These are phyloP conservation scores for Platichthys stellatus DNA, from an alignment of 2,113 vertebrate genomes.

Conservation along the genomic window DNA sequence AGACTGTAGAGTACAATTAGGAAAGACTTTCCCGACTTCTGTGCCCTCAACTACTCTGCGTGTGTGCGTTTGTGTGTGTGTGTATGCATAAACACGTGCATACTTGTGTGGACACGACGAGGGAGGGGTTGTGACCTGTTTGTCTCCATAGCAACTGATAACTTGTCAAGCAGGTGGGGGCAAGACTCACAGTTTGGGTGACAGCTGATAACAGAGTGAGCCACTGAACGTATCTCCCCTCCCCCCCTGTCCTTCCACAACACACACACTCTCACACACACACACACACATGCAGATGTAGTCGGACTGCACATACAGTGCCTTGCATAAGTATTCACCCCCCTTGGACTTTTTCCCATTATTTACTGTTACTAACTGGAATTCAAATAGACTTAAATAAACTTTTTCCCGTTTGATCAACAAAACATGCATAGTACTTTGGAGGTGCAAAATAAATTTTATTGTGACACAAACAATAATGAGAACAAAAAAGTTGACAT, in stretches of 20 bases:
- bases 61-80: conserved; percentile 15
- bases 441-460: no score
- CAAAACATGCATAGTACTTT: no score
- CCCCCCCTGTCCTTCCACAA: conserved; percentile 6
- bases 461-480: no score
- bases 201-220: conserved; percentile 73
- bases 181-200: conserved; percentile 52
- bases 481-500: no score
- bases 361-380: no score
- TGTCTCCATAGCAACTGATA: conserved; percentile 59
- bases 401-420: no score
- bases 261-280: conserved; percentile 3
- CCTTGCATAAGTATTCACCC: no score
- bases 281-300: neutral
- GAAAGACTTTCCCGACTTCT: no score
- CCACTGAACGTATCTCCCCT: conserved; percentile 32
- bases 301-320: conserved; percentile 31
- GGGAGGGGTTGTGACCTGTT: conserved; percentile 22
- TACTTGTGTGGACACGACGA: conserved; percentile 15
- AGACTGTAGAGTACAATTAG: no score
- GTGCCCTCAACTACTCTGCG: neutral
- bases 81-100: neutral
- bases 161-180: conserved; percentile 57
- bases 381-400: no score
- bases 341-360: no score